These are phyloP conservation scores for Prostheceraeus crozeri DNA, from an alignment of 2,888 invertebrate species.

Conservation along the genomic window DNA sequence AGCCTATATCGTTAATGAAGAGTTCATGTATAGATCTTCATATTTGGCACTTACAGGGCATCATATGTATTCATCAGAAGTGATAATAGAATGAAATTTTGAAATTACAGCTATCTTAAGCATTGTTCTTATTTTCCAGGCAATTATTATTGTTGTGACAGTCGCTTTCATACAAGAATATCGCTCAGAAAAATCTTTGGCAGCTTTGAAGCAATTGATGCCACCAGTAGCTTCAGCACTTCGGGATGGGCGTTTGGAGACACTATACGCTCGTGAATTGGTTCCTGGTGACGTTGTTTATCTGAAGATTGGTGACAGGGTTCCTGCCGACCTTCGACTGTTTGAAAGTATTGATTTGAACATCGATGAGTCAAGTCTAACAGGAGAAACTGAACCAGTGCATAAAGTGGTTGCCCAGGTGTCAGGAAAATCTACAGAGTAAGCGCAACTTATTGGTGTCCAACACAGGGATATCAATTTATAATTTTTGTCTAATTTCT, in stretches of 20 bases:
- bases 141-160: constrained; percentile 84
- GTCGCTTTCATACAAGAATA: constrained; percentile 93
- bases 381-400: constrained; percentile 93
- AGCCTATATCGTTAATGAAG: too few species aligned
- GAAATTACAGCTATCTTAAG: too few species aligned
- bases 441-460: too few species aligned
- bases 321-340: constrained; percentile 91
- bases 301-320: constrained; percentile 84
- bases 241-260: constrained; percentile 75
- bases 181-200: constrained; percentile 91
- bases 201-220: constrained; percentile 89
- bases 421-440: too few species aligned
- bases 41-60: too few species aligned
- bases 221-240: constrained; percentile 89
- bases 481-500: too few species aligned
- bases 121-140: too few species aligned
- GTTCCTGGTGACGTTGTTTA: constrained; percentile 94
- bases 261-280: constrained; percentile 83
- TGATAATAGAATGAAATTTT: too few species aligned
- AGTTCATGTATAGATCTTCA: too few species aligned
- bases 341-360: constrained; percentile 83
- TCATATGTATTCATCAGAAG: too few species aligned
- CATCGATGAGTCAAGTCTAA: constrained; percentile 95
- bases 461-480: too few species aligned
- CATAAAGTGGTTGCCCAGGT: constrained; percentile 54